These are phyloP conservation scores for Caenorhabditis tropicalis DNA, from an alignment of 1,140 invertebrate genomes.

Conservation along the genomic window DNA sequence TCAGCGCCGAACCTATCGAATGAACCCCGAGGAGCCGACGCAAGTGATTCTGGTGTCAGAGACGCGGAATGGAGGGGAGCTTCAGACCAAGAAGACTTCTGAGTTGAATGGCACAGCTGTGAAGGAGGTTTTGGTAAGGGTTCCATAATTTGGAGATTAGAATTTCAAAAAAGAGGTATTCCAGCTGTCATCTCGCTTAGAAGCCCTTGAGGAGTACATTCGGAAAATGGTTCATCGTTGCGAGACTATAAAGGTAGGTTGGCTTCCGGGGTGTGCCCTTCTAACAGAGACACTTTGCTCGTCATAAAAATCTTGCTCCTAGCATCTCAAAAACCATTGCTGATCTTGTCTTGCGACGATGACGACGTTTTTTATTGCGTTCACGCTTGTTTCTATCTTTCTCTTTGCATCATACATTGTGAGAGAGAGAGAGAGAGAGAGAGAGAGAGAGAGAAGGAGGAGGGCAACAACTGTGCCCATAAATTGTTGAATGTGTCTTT, in stretches of 20 bases:
- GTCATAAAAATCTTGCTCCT: background rate
- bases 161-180: background rate
- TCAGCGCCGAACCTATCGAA: constrained; percentile 17
- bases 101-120: background rate
- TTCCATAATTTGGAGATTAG: background rate
- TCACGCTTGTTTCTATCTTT: background rate
- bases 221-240: constrained; percentile 40
- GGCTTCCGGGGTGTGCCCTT: too few relatives aligned
- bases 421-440: too few relatives aligned
- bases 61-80: background rate
- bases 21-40: constrained; percentile 32
- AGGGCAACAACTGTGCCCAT: constrained; percentile 23
- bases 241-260: constrained; percentile 4
- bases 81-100: background rate
- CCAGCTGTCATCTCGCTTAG: background rate
- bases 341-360: background rate
- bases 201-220: constrained; percentile 42
- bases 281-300: too few relatives aligned
- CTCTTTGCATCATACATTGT: background rate
- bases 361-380: background rate
- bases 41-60: constrained; percentile 1
- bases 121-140: background rate
- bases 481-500: constrained; percentile 37
- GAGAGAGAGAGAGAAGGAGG: too few relatives aligned
- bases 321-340: background rate